Evolutionary conservation across 2,797 vertebrate species (phyloP), one percentile per base, ranked within the genome.

Genomic region (Sus cebifrons): DNA sequence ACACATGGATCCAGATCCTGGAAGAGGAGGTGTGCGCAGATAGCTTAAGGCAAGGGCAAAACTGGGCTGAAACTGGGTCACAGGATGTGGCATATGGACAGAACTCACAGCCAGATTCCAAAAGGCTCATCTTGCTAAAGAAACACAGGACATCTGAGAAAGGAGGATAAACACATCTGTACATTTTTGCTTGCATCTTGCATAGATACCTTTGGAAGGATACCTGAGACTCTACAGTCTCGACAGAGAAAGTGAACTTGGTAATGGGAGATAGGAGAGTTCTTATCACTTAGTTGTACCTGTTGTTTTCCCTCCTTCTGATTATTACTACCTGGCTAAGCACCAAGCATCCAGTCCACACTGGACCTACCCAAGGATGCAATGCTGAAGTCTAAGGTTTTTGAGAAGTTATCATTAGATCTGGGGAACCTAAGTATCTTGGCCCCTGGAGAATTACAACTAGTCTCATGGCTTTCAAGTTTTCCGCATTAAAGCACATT

Each of bases 401-500:
- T 73, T 73, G 64, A 49, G 11, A 83, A 15, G 17, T 62, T 54
- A 40, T 87, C 71, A 40, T 5, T 83, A 67, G 73, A 67, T 60
- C n/a, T 67, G 18, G 32, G 17, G 44, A 10, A 65, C 9, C 14
- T 87, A 62, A 11, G 1, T 36, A 27, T 67, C 49, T 71, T 82
- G 78, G 17, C 52, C 25, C 13, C 68, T 89, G 11, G 86, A 67
- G 68, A 83, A 62, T 54, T 84, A 16, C 9, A 5, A 58, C 6
- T 91, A 2, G 6, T 16, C 20, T 84, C 10, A 15, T 32, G 4
- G 49, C 32, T 29, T 78, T 54, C 32, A 79, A 54, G 15, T 68
- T 94, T 91, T 91, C 52, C 94, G 68, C 29, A 23, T 81, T 78
- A 74, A 23, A 91, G n/a, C 77, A 75, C 73, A 15, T 5, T 65